Percentiles rank a stretch among this genome's conserved stretches.
Evolutionary conservation across 64 coral and sea anemone species (phyloP).

Genomic region (Montipora foliosa): DNA sequence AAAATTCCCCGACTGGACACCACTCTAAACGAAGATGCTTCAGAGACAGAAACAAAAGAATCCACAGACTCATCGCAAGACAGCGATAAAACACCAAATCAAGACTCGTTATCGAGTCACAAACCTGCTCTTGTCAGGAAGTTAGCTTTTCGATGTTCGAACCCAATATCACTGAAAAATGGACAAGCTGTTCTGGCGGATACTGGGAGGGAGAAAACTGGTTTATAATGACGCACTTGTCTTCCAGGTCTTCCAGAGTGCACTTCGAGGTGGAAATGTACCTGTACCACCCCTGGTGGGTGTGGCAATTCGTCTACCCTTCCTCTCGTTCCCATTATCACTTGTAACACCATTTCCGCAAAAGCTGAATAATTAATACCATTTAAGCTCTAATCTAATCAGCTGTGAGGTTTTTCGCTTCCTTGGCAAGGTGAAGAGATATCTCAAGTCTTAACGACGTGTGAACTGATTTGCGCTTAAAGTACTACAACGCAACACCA

Average conservation of each 20-base stretch:
- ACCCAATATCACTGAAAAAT: neutral
- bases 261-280: neutral
- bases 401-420: no score
- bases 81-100: conserved; percentile 46
- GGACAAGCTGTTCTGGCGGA: neutral
- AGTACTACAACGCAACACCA: no score
- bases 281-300: no score
- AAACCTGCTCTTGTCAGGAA: conserved; percentile 86
- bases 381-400: no score
- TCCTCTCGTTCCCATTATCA: no score
- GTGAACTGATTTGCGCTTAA: no score
- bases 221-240: neutral
- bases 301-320: no score
- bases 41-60: conserved; percentile 72
- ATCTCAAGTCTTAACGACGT: no score
- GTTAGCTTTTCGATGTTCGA: conserved; percentile 74
- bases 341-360: no score
- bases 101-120: conserved; percentile 33
- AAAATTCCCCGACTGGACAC: conserved; percentile 33
- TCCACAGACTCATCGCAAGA: conserved; percentile 66
- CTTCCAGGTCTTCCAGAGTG: neutral
- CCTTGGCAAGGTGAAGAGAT: no score
- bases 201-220: neutral
- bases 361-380: no score
- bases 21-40: conserved; percentile 48